Conservation (phyloP, 2,113 vertebrate species). For the Seriola dumerili region DNA sequence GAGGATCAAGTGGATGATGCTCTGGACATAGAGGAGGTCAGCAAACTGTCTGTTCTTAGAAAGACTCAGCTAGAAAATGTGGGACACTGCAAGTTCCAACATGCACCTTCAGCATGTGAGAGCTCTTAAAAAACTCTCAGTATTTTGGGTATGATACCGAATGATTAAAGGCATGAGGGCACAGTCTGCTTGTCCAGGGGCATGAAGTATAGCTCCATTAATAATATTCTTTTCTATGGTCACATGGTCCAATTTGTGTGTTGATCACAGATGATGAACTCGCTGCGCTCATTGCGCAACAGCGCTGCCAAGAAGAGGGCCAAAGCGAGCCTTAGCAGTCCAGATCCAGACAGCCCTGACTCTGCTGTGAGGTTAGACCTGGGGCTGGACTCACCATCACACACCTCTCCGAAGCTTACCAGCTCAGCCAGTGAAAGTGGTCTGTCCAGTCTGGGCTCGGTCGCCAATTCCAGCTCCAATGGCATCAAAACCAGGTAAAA, state of each 20-base stretch:
- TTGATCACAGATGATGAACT: slow-evolving; percentile 90
- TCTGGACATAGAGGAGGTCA: slow-evolving; percentile 92
- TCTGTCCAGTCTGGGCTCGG: slow-evolving; percentile 86
- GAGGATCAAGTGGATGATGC: slow-evolving; percentile 82
- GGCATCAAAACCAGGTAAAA: slow-evolving; percentile 80
- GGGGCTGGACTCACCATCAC: slow-evolving; percentile 79
- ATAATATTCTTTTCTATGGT: not conserved
- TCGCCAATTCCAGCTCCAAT: slow-evolving; percentile 74
- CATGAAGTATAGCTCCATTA: not conserved
- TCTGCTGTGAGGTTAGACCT: slow-evolving; percentile 85
- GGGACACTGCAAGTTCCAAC: not conserved
- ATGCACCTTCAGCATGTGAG: not conserved
- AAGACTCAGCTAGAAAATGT: not conserved
- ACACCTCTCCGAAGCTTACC: slow-evolving; percentile 82
- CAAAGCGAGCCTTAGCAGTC: slow-evolving; percentile 84
- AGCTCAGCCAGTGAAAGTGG: slow-evolving; percentile 89
- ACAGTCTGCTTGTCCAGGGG: not conserved
- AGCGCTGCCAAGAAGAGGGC: slow-evolving; percentile 95
- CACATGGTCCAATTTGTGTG: not conserved
- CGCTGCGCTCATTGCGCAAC: slow-evolving; percentile 89
- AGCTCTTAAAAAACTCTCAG: not conserved
- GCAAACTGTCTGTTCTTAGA: slow-evolving; percentile 29
- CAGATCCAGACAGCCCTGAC: slow-evolving; percentile 90
- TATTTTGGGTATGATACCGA: not conserved
- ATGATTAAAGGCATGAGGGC: not conserved